Evolutionary conservation across 2,888 invertebrate species (phyloP), one percentile per base, ranked within the genome.

Genomic region (Acanthosoma haemorrhoidale): DNA sequence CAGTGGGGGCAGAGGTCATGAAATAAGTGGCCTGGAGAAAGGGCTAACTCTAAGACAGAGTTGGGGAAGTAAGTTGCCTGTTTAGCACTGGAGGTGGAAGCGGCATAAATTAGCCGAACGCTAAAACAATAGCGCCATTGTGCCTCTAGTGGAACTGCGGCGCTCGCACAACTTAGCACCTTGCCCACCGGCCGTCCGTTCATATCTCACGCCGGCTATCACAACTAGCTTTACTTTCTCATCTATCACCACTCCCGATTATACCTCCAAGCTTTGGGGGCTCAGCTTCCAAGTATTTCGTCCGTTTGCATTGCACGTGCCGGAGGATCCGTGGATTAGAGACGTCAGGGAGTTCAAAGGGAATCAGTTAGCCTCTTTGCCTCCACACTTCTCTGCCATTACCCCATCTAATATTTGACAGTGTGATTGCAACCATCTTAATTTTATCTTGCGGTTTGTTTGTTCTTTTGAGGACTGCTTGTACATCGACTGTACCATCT

Each of bases 141-240:
- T 51, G n/a, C n/a, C n/a, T n/a, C n/a, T 51, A n/a, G 51, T 4
- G 25, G 51, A 25, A 25, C 51, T 51, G 25, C 13, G 18, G 25
- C 51, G n/a, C 51, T n/a, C n/a, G n/a, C n/a, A n/a, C n/a, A n/a
- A 29, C 51, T 51, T 25, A 51, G 25, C 51, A 51, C 51, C 51
- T 51, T 51, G 25, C 51, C 51, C n/a, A 25, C 51, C 25, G 51
- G 51, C 21, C 51, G 51, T 21, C 21, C 51, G 25, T 51, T 51
- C 51, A 51, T 51, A 51, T 51, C 51, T 51, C 51, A 51, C n/a
- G 25, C n/a, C n/a, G n/a, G n/a, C n/a, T n/a, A n/a, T n/a, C n/a
- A n/a, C 51, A 25, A 25, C 51, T 25, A 25, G 51, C 13, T 51
- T 51, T 51, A 51, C 51, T 51, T 51, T 25, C 11, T 13, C 51